phyloP scores from a whole-genome alignment of 2,797 vertebrate genomes.

The Morus bassanus region DNA sequence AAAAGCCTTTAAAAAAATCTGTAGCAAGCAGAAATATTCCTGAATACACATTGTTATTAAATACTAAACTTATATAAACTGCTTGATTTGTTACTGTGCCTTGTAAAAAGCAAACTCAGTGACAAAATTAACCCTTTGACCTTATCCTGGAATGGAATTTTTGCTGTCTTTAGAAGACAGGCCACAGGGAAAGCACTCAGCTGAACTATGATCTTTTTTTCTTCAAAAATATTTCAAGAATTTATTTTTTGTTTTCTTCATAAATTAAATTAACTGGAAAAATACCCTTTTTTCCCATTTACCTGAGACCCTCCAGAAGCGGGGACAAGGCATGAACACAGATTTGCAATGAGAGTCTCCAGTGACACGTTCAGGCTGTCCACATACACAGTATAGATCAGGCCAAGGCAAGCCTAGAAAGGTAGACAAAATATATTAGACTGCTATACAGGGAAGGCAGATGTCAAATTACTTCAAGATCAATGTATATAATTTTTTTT shows the following conservation, averaged over 20 bases:
- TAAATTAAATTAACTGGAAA: slow-evolving; percentile 72
- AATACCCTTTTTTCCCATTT: slow-evolving; percentile 62
- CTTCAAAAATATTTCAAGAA: slow-evolving; percentile 71
- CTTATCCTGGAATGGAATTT: slow-evolving; percentile 72
- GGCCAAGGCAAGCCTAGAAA: slow-evolving; percentile 91
- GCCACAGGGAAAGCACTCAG: slow-evolving; percentile 52
- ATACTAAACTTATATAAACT: slow-evolving; percentile 58
- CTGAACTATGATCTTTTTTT: slow-evolving; percentile 59
- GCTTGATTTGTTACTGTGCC: slow-evolving; percentile 58
- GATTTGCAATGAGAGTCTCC: slow-evolving; percentile 91
- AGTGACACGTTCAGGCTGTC: slow-evolving; percentile 90
- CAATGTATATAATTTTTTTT: neutral
- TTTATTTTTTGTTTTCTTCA: slow-evolving; percentile 71
- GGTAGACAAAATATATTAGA: slow-evolving; percentile 4
- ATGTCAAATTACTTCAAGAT: neutral
- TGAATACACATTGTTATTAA: slow-evolving; percentile 15
- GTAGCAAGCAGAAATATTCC: slow-evolving; percentile 29
- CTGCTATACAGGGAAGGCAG: neutral
- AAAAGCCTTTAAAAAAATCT: neutral
- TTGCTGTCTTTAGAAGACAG: slow-evolving; percentile 62
- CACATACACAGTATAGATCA: slow-evolving; percentile 95
- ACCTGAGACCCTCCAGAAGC: slow-evolving; percentile 95
- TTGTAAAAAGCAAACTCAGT: slow-evolving; percentile 61
- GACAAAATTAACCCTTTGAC: slow-evolving; percentile 72
- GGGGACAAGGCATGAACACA: slow-evolving; percentile 92